Base-by-base conservation (phyloP, 2,888 invertebrate species). In the Tachina lurida region DNA sequence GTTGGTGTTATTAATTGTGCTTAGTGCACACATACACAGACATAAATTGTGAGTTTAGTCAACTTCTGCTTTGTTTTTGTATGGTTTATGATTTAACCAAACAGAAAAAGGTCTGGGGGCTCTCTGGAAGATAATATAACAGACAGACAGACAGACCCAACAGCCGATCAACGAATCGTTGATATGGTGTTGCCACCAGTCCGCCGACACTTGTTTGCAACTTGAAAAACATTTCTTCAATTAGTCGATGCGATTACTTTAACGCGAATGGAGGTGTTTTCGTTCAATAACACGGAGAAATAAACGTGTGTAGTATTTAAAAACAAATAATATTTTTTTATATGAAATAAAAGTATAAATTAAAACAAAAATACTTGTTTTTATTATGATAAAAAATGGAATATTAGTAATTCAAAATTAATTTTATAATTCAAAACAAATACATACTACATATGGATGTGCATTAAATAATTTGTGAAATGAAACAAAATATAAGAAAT, bases 191-290 rank as follows among this genome's bases (percentile, higher is more conserved):
- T 84, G 87, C 84, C 87, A 79, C 49, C 76, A 84, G 58, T 70
- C 78, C 76, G 83, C 90, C 91, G 89, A 90, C 91, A 90, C 90
- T 91, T 91, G 90, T 90, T 91, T 90, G 90, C 89, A 88, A 88
- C 88, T 87, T 88, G 87, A 87, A 87, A 88, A 88, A 87, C 87
- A 88, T 87, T 87, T 84, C 84, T 88, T 87, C 90, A 89, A 93
- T 89, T 94, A 94, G 90, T 93, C 94, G 90, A 92, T 93, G 91
- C 93, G 91, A 92, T 90, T 91, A 91, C 92, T 93, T 91, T 90
- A 91, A 89, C 91, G 93, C 92, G 93, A 90, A 91, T 92, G 91
- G 93, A 92, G 91, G 92, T 91, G 91, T 90, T 88, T 88, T 86
- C 79, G 87, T 89, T 88, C 87, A 88, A 79, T 84, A 84, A 84